These are phyloP conservation scores for Amphimedon queenslandica DNA, from an alignment of 37 sponge, comb jelly and placozoan species.

Conservation along the genomic window DNA sequence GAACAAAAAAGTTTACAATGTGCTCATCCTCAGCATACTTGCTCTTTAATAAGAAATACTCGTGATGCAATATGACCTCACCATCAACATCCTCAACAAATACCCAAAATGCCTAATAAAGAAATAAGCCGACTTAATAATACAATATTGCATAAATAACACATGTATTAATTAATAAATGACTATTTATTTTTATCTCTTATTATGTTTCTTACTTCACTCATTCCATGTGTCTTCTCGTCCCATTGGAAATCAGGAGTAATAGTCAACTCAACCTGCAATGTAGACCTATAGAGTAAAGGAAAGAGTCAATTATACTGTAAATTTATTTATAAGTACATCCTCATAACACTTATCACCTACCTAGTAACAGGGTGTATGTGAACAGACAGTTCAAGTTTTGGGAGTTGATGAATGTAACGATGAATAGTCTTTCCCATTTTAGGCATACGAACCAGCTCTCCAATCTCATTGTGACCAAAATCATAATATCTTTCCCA, in stretches of 20 bases:
- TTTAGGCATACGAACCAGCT: constrained; percentile 95
- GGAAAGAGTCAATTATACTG: too few relatives aligned
- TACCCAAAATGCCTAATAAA: constrained; percentile 89
- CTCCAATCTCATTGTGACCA: constrained; percentile 91
- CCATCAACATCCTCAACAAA: constrained; percentile 98
- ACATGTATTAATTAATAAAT: neutral
- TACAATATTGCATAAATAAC: neutral
- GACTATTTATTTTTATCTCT: neutral
- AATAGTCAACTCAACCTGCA: constrained; percentile 96
- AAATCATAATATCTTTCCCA: constrained; percentile 96
- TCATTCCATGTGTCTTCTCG: constrained; percentile 92
- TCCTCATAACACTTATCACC: neutral
- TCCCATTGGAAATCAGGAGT: constrained; percentile 99
- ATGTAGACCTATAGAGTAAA: constrained; percentile 93
- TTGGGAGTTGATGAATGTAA: constrained; percentile 95
- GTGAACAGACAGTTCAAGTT: constrained; percentile 92
- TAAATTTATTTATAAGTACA: neutral
- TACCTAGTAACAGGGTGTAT: constrained; percentile 98
- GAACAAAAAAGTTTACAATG: constrained; percentile 91
- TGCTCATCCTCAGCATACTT: constrained; percentile 92
- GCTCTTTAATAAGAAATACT: constrained; percentile 96
- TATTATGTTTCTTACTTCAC: constrained; percentile 53
- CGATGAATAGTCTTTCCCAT: constrained; percentile 98
- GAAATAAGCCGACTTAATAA: neutral
- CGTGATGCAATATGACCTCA: constrained; percentile 90